Evolutionary conservation across 2,888 invertebrate species (phyloP).

Genomic region (Cryptosula pallasiana): DNA sequence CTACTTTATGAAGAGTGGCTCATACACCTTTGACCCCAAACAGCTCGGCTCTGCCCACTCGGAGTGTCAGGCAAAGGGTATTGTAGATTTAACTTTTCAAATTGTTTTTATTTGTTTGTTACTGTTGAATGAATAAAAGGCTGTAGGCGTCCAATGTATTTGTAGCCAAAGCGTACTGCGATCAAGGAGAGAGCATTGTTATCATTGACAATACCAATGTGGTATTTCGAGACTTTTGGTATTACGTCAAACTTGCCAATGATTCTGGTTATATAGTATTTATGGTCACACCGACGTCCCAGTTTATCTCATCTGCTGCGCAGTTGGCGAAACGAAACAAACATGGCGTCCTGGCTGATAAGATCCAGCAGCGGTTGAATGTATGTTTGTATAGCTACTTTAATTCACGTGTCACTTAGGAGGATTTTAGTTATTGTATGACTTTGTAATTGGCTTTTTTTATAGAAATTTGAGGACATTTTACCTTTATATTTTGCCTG

Average conservation of each 20-base stretch:
- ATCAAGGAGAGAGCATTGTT: conserved; percentile 34
- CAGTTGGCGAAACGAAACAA: conserved; percentile 38
- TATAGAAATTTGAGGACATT: conserved; percentile 33
- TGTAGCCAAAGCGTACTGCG: conserved; percentile 32
- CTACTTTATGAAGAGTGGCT: conserved; percentile 39
- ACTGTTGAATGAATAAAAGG: no score
- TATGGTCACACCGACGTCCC: conserved; percentile 46
- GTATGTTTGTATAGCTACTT: conserved; percentile 2
- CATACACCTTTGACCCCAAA: conserved; percentile 36
- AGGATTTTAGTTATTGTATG: not conserved
- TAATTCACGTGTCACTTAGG: not conserved
- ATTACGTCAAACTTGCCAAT: conserved; percentile 42
- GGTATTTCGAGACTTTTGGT: conserved; percentile 45
- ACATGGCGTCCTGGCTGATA: conserved; percentile 33
- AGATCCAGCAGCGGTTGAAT: not conserved
- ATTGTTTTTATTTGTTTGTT: not conserved
- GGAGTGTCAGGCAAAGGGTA: conserved; percentile 40
- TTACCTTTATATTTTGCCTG: conserved; percentile 46
- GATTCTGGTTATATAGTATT: conserved; percentile 42
- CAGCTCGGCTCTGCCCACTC: conserved; percentile 44
- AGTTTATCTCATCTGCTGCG: conserved; percentile 43
- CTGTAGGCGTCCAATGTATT: not conserved
- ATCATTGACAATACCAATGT: conserved; percentile 54
- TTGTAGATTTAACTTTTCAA: not conserved
- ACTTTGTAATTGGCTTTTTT: conserved; percentile 16